phyloP scores from a whole-genome alignment of 23 tunicate species.

The Ciona savignyi region DNA sequence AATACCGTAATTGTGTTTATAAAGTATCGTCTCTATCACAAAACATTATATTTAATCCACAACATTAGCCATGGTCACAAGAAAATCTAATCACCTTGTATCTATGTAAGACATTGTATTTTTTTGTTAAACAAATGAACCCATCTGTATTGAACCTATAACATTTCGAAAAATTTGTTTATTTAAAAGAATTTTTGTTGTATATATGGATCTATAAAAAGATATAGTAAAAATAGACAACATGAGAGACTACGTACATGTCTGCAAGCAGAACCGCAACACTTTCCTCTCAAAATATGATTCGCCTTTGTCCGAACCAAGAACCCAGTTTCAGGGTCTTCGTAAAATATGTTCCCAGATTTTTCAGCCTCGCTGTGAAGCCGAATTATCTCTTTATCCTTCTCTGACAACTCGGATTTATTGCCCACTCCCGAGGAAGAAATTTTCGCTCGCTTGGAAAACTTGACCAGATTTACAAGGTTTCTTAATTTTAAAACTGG shows the following conservation, averaged over 20 bases:
- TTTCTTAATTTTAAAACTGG: too few species aligned
- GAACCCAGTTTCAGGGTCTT: slow-evolving; percentile 65
- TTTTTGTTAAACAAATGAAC: background rate
- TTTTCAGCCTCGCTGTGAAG: slow-evolving; percentile 45
- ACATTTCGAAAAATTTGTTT: background rate
- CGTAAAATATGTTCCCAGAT: slow-evolving; percentile 17
- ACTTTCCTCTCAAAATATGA: slow-evolving; percentile 71
- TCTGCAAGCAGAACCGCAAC: slow-evolving; percentile 92
- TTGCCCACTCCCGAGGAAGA: too few species aligned
- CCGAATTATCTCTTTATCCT: slow-evolving; percentile 32
- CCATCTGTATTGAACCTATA: background rate
- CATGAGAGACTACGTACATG: slow-evolving; percentile 47
- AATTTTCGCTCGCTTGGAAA: too few species aligned
- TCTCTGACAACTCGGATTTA: background rate
- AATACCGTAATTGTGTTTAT: too few species aligned
- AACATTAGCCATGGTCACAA: too few species aligned
- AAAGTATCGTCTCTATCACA: too few species aligned
- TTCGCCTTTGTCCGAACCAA: slow-evolving; percentile 41
- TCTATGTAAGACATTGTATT: too few species aligned
- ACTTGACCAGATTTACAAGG: too few species aligned
- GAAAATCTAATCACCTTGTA: too few species aligned
- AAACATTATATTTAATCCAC: too few species aligned
- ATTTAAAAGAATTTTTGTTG: too few species aligned
- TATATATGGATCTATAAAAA: too few species aligned
- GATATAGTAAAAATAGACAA: background rate